phyloP scores from a whole-genome alignment of 2,888 invertebrate species.

The Lasioglossum marginatum region DNA sequence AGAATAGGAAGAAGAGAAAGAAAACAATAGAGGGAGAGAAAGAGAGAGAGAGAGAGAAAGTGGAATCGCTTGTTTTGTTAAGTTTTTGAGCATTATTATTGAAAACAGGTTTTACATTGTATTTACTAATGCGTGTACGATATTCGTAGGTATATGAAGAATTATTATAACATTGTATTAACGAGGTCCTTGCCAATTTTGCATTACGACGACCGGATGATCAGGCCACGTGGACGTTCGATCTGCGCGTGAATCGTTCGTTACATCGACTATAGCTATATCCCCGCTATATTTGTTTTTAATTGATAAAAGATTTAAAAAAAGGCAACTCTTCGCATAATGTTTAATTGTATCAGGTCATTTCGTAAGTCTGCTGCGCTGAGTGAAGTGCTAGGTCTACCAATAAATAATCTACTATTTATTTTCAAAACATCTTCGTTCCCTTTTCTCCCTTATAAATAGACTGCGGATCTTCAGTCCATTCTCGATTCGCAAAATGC shows the following conservation, averaged over 20 bases:
- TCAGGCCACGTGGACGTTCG: slow-evolving; percentile 26
- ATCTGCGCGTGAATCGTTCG: slow-evolving; percentile 16
- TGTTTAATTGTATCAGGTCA: slow-evolving; percentile 12
- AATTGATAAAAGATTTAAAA: background rate
- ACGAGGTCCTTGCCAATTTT: slow-evolving; percentile 44
- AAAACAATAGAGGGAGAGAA: background rate
- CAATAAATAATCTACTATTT: slow-evolving; percentile 21
- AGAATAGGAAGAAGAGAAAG: slow-evolving; percentile 18
- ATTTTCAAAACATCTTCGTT: slow-evolving; percentile 4
- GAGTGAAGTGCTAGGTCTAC: slow-evolving; percentile 12
- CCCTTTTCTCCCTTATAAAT: slow-evolving; percentile 3
- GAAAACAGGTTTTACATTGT: slow-evolving; percentile 57
- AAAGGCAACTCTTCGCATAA: slow-evolving; percentile 11
- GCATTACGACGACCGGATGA: slow-evolving; percentile 29
- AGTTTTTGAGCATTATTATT: slow-evolving; percentile 75
- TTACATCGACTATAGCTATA: slow-evolving; percentile 10
- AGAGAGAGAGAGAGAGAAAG: background rate
- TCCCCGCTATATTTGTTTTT: slow-evolving; percentile 13
- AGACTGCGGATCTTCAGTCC: background rate
- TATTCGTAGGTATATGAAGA: slow-evolving; percentile 48
- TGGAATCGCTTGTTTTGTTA: slow-evolving; percentile 76
- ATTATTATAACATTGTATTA: slow-evolving; percentile 41
- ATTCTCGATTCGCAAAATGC: background rate
- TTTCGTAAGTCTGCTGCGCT: slow-evolving; percentile 9
- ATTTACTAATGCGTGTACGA: slow-evolving; percentile 66